Evolutionary conservation across 2,797 vertebrate genomes (phyloP).

Genomic region (Cossypha heuglini): DNA sequence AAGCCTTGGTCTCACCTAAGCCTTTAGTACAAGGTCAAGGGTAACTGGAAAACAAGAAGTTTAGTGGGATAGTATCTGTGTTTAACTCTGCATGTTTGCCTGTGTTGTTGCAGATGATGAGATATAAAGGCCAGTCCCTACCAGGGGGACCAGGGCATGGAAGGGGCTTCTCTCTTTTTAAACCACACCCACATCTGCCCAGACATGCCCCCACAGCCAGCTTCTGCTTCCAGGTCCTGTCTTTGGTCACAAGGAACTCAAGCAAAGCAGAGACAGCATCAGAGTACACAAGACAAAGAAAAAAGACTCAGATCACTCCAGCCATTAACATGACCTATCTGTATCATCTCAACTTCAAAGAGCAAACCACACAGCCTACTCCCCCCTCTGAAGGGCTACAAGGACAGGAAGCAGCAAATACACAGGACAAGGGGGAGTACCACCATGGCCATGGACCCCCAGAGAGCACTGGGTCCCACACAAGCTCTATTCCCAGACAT

Average conservation of each 20-base stretch:
- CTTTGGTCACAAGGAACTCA: background rate
- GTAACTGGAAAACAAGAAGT: background rate
- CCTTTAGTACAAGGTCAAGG: background rate
- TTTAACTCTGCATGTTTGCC: background rate
- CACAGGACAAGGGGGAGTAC: background rate
- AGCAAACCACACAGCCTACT: background rate
- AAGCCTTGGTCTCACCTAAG: background rate
- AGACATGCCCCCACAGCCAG: accelerated
- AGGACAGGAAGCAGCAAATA: background rate
- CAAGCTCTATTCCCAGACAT: background rate
- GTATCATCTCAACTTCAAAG: background rate
- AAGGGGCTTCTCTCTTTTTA: background rate
- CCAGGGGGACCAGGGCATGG: accelerated
- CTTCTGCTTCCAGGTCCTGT: background rate
- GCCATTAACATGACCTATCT: background rate
- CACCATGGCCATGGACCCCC: accelerated
- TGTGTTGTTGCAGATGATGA: background rate
- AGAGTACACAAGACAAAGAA: accelerated
- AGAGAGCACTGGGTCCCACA: accelerated
- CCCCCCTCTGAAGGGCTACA: background rate
- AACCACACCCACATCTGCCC: accelerated
- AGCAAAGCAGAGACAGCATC: background rate
- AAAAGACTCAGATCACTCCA: background rate
- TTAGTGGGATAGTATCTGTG: background rate
- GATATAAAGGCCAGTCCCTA: background rate